Evolutionary conservation across 2,113 vertebrate genomes (phyloP).

Genomic region (Camelus dromedarius): DNA sequence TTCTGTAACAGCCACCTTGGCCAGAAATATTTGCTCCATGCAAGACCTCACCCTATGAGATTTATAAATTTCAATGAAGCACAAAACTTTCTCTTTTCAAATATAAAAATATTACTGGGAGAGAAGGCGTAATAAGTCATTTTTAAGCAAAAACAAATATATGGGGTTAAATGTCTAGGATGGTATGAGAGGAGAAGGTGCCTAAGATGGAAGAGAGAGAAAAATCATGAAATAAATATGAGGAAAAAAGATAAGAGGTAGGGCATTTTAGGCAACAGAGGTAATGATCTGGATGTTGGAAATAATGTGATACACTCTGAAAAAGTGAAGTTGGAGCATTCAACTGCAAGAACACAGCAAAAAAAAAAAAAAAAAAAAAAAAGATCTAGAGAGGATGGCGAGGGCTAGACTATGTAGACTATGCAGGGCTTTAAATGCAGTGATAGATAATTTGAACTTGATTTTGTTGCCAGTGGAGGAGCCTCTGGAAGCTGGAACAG

Average conservation of each 20-base stretch:
- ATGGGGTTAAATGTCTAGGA: not conserved
- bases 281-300: not conserved
- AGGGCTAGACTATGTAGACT: not conserved
- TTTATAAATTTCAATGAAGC: not conserved
- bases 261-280: not conserved
- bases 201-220: not conserved
- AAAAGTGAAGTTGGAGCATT: not conserved
- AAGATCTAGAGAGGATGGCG: not conserved
- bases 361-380: not conserved
- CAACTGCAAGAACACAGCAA: not conserved
- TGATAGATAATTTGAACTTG: constrained; percentile 24
- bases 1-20: not conserved
- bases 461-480: not conserved
- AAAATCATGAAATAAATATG: not conserved
- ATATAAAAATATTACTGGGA: not conserved
- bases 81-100: not conserved
- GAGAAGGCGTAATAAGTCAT: not conserved
- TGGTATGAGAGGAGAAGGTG: not conserved
- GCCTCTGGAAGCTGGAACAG: not conserved
- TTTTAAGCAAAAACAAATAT: not conserved
- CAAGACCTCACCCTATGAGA: not conserved
- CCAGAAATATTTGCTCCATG: not conserved
- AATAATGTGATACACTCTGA: not conserved
- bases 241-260: not conserved
- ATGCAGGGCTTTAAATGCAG: not conserved